Conservation (phyloP, 2,888 invertebrate genomes). For the Pyrocoelia pectoralis region DNA sequence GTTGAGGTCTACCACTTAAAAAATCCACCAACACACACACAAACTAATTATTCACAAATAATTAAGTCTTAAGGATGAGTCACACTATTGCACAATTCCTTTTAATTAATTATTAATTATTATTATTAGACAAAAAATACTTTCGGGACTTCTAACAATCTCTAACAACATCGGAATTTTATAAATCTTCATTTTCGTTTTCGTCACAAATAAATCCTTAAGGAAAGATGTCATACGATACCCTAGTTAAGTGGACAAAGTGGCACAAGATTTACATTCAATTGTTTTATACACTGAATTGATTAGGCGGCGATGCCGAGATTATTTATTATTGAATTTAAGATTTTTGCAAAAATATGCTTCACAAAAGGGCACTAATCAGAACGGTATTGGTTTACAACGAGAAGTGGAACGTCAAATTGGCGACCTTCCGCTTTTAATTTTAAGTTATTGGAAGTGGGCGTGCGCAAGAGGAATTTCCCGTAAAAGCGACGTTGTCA, state of each 20-base stretch:
- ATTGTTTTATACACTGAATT: too few species aligned
- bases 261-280: too few species aligned
- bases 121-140: conserved; percentile 21
- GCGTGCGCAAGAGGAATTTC: background rate
- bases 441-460: background rate
- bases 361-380: too few species aligned
- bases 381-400: too few species aligned
- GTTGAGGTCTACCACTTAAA: too few species aligned
- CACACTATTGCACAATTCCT: background rate
- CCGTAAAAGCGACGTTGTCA: background rate
- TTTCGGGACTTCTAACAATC: conserved; percentile 59
- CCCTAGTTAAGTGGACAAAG: background rate
- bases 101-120: conserved; percentile 26
- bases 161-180: conserved; percentile 55
- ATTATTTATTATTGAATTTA: too few species aligned
- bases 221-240: conserved; percentile 26
- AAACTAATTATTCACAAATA: conserved; percentile 13
- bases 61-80: background rate
- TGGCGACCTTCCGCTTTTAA: background rate
- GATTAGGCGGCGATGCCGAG: too few species aligned
- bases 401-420: background rate
- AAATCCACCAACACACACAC: too few species aligned
- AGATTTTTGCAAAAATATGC: too few species aligned
- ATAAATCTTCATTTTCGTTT: conserved; percentile 56
- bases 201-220: conserved; percentile 13